Evolutionary conservation across 2,113 vertebrate genomes (phyloP).

Genomic region (Picathartes gymnocephalus): DNA sequence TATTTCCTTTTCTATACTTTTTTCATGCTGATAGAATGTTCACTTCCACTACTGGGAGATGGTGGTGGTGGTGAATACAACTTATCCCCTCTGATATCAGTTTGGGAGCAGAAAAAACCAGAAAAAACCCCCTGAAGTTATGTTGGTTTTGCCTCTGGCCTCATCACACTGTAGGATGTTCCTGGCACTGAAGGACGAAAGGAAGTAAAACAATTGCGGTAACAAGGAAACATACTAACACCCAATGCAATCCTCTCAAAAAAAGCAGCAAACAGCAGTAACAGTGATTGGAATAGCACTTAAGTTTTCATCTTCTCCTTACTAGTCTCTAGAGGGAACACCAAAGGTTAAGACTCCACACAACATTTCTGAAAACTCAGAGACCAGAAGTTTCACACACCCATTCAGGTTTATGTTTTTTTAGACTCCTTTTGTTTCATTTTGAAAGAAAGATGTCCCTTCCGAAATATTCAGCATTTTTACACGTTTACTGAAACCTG

Average conservation of each 20-base stretch:
- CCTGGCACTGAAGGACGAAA: background rate
- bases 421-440: background rate
- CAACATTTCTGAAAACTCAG: background rate
- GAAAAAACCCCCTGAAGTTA: background rate
- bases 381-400: background rate
- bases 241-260: background rate
- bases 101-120: background rate
- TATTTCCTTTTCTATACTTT: background rate
- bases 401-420: background rate
- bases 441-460: background rate
- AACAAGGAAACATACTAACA: background rate
- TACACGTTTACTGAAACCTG: background rate
- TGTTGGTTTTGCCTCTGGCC: background rate
- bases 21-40: background rate
- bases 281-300: background rate
- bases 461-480: background rate
- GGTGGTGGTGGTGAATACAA: background rate
- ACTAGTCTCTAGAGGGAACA: background rate
- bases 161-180: background rate
- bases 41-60: background rate
- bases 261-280: background rate
- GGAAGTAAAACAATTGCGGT: background rate
- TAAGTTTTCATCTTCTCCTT: background rate
- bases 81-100: background rate
- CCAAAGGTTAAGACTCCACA: background rate